Conservation (phyloP, 2,113 vertebrate genomes). For the Papio anubis region DNA sequence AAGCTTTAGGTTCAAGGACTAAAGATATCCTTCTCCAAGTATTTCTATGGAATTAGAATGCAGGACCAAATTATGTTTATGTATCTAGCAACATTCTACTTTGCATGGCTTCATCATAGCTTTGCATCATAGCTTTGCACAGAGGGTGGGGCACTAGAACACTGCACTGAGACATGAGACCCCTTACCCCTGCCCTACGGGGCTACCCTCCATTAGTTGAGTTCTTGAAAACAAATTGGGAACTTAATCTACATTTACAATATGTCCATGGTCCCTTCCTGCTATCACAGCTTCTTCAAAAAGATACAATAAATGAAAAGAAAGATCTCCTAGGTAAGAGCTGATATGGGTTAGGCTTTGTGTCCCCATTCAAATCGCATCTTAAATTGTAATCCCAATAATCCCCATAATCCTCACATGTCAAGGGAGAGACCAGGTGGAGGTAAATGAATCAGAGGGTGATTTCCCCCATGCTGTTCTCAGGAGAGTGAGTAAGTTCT, state of each 20-base stretch:
- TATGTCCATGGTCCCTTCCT: not conserved
- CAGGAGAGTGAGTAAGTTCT: too few species aligned
- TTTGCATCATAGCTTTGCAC: not conserved
- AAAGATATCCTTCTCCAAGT: not conserved
- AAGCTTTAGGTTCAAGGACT: not conserved
- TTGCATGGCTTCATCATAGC: fast-evolving
- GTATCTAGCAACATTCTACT: not conserved
- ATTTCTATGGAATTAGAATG: not conserved
- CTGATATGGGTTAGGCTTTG: too few species aligned
- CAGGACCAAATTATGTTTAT: not conserved
- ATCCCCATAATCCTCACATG: too few species aligned
- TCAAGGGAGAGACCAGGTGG: too few species aligned
- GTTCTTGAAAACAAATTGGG: not conserved
- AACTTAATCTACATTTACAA: not conserved
- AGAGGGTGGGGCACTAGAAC: not conserved
- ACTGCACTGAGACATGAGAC: not conserved
- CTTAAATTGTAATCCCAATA: too few species aligned
- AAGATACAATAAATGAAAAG: not conserved
- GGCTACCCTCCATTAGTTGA: not conserved
- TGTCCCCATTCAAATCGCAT: too few species aligned
- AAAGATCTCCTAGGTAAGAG: not conserved
- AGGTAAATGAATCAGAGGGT: too few species aligned
- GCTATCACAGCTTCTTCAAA: not conserved
- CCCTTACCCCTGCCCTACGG: fast-evolving
- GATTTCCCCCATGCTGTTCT: too few species aligned